Conservation (phyloP, 2,797 vertebrate genomes). For the Rhyacichthys aspro region DNA sequence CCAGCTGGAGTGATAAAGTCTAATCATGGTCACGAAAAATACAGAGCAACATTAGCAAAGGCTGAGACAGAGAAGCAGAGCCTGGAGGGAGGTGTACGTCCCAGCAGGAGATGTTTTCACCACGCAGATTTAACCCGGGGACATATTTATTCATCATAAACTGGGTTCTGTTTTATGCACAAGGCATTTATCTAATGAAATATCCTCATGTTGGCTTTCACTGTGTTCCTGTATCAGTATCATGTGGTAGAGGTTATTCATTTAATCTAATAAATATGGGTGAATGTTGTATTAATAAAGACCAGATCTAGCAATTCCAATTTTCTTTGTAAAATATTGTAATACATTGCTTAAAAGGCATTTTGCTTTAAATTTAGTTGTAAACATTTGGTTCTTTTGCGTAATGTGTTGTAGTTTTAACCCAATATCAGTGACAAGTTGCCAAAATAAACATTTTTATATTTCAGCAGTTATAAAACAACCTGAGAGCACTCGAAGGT, state of each 20-base stretch:
- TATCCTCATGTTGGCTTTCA: conserved; percentile 7
- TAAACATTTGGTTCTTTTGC: too few relatives aligned
- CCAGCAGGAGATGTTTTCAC: conserved; percentile 45
- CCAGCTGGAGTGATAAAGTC: conserved; percentile 69
- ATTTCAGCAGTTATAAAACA: too few relatives aligned
- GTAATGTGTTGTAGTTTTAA: too few relatives aligned
- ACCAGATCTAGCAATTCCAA: not conserved
- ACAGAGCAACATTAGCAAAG: conserved; percentile 36
- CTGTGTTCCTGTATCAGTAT: not conserved
- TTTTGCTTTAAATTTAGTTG: too few relatives aligned
- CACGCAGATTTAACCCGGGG: conserved; percentile 31
- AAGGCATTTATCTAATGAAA: conserved; percentile 25
- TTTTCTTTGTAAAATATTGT: not conserved
- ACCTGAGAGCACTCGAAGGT: too few relatives aligned
- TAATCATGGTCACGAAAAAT: conserved; percentile 51
- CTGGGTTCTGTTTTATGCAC: conserved; percentile 30
- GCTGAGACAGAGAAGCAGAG: conserved; percentile 29
- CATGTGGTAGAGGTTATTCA: not conserved
- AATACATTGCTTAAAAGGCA: too few relatives aligned
- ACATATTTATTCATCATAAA: conserved; percentile 40
- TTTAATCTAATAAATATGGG: not conserved
- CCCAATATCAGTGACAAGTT: too few relatives aligned
- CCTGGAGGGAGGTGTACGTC: conserved; percentile 40
- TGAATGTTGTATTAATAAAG: not conserved
- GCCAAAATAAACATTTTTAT: too few relatives aligned